Evolutionary conservation across 2,797 vertebrate genomes (phyloP).

Genomic region (Macrochelys suwanniensis): DNA sequence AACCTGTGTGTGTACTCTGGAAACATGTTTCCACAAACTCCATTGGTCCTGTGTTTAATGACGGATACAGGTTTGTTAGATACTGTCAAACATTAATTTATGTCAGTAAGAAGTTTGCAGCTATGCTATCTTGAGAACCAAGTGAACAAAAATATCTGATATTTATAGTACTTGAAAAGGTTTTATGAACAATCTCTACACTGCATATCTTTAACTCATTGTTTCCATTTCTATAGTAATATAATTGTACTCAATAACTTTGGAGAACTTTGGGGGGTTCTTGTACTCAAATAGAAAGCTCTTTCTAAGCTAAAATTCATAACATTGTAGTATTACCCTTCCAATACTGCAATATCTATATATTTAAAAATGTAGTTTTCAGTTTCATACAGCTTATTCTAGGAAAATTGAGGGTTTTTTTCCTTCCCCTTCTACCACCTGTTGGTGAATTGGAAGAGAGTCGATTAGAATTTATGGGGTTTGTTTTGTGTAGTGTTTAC

Average conservation of each 20-base stretch:
- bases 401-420: neutral
- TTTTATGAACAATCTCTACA: neutral
- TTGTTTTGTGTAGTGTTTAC: neutral
- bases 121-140: neutral
- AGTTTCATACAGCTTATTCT: neutral
- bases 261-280: neutral
- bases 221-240: neutral
- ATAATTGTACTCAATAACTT: neutral
- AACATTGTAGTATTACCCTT: neutral
- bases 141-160: neutral
- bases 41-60: neutral
- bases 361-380: neutral
- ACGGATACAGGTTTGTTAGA: neutral
- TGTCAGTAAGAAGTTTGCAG: neutral
- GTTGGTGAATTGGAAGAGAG: neutral
- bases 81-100: neutral
- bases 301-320: neutral
- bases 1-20: slow-evolving; percentile 42
- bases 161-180: neutral
- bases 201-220: neutral
- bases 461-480: fast-evolving
- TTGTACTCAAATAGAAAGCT: neutral
- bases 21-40: neutral
- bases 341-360: neutral
- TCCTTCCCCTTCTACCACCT: neutral